Conservation (phyloP, 2,113 vertebrate genomes). For the Callorhinus ursinus region DNA sequence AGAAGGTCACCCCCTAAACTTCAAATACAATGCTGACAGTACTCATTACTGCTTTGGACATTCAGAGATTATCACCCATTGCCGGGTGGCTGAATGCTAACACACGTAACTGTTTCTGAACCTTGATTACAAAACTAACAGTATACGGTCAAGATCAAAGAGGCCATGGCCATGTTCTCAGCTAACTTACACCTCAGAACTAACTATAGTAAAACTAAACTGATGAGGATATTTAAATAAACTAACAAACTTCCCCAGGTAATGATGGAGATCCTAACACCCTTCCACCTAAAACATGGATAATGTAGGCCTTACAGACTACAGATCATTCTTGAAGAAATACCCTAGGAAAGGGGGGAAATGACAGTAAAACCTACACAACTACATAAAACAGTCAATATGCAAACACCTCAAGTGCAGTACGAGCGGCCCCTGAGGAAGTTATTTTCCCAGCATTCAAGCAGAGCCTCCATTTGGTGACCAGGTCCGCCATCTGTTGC, state of each 20-base stretch:
- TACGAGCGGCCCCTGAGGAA: neutral
- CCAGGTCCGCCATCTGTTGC: neutral
- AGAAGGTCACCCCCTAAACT: neutral
- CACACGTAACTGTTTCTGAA: no score
- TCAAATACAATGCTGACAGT: neutral
- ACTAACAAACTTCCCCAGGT: neutral
- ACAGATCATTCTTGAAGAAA: neutral
- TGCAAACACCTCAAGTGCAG: fast-evolving
- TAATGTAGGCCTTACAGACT: neutral
- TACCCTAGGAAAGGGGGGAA: neutral
- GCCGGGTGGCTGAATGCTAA: neutral
- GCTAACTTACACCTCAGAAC: neutral
- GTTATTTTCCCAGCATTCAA: neutral
- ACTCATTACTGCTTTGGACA: neutral
- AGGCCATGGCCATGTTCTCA: neutral
- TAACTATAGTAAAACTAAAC: neutral
- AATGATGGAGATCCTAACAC: neutral
- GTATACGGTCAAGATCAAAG: neutral
- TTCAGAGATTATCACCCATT: no score
- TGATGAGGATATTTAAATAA: neutral
- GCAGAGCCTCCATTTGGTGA: neutral
- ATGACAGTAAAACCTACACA: neutral
- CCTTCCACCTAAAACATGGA: neutral
- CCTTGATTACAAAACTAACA: neutral
- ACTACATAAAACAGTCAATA: neutral